Evolutionary conservation across 2,797 vertebrate genomes (phyloP).

Genomic region (Sebastolobus altivelis): DNA sequence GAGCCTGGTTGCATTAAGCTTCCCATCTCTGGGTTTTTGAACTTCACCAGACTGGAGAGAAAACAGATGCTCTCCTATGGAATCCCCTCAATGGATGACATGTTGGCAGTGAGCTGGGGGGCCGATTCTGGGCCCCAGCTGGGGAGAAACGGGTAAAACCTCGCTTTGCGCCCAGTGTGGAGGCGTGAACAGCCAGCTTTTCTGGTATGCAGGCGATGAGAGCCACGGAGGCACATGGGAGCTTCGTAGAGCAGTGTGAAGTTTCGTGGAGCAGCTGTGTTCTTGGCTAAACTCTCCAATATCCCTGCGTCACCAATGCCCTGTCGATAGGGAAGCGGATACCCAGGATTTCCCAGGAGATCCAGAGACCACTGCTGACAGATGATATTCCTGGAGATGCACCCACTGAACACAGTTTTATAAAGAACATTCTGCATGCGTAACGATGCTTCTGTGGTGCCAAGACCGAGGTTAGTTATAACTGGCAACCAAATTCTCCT

Average conservation of each 20-base stretch:
- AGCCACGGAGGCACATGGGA: conserved; percentile 37
- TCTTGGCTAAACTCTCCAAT: conserved; percentile 54
- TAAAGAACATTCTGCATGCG: conserved; percentile 13
- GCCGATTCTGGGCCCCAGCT: conserved; percentile 31
- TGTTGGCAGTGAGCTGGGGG: background rate
- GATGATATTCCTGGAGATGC: conserved; percentile 48
- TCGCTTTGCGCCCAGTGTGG: conserved; percentile 31
- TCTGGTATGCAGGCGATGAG: conserved; percentile 62
- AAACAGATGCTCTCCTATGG: conserved; percentile 42
- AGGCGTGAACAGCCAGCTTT: conserved; percentile 40
- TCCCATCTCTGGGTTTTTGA: conserved; percentile 27
- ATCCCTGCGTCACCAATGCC: conserved; percentile 56
- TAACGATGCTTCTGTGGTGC: background rate
- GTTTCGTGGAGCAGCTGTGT: conserved; percentile 65
- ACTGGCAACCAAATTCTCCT: background rate
- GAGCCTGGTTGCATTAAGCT: conserved; percentile 13
- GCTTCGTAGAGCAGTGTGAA: conserved; percentile 41
- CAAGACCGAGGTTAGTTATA: background rate
- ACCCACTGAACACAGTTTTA: conserved; percentile 18
- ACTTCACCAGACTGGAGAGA: conserved; percentile 25
- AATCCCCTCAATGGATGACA: conserved; percentile 13
- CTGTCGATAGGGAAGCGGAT: conserved; percentile 55
- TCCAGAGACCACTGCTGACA: conserved; percentile 53
- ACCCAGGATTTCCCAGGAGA: conserved; percentile 50
- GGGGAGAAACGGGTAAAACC: conserved; percentile 30